Evolutionary conservation across 1,140 invertebrate genomes (phyloP).

Genomic region (Heliconius hewitsoni): DNA sequence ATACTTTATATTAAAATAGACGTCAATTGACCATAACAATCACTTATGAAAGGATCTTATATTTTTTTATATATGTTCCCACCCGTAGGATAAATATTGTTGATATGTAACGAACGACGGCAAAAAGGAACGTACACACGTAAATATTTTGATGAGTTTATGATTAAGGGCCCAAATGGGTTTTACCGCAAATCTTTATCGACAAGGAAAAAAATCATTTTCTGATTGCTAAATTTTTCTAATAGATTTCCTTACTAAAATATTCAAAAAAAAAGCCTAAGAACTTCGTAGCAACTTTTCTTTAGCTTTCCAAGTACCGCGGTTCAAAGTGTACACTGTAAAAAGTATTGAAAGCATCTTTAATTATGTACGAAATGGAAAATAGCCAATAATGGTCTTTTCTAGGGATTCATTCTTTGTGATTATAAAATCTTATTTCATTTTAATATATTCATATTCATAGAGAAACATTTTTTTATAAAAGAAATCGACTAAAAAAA

Average conservation of each 20-base stretch:
- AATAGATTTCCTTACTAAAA: neutral
- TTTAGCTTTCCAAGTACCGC: neutral
- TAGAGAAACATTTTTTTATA: too few species aligned
- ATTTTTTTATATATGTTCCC: neutral
- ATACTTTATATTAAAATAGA: neutral
- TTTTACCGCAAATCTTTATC: neutral
- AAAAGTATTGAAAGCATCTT: neutral
- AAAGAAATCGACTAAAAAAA: too few species aligned
- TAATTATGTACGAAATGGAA: neutral
- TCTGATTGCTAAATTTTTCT: neutral
- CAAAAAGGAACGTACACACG: constrained; percentile 4
- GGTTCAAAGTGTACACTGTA: neutral
- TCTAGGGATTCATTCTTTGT: neutral
- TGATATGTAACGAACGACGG: neutral
- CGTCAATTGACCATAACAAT: neutral
- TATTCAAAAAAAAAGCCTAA: neutral
- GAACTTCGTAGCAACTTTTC: neutral
- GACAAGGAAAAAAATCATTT: neutral
- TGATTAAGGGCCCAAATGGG: constrained; percentile 14
- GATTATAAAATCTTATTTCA: neutral
- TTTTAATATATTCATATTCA: too few species aligned
- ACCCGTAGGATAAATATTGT: neutral
- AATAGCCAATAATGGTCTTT: neutral
- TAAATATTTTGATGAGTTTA: constrained; percentile 17
- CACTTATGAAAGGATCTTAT: neutral